These are phyloP conservation scores for Drosophila mauritiana DNA, from an alignment of 1,140 invertebrate species.

Conservation along the genomic window DNA sequence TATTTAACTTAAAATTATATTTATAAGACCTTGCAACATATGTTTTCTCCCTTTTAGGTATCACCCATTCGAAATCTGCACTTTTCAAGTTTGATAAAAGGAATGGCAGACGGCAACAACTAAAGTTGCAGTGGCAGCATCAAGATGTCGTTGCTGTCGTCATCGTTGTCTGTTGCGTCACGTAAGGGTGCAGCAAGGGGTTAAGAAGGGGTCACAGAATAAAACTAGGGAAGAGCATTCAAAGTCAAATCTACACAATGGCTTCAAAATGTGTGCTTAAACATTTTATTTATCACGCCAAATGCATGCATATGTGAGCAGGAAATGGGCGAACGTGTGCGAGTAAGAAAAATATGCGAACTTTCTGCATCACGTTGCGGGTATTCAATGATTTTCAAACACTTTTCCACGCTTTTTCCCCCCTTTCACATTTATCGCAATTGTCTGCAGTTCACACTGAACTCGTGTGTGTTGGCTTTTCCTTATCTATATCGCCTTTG, in stretches of 20 bases:
- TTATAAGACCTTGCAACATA: neutral
- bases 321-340: constrained; percentile 45
- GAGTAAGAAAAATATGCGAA: constrained; percentile 65
- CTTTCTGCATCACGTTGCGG: constrained; percentile 67
- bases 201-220: neutral
- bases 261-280: constrained; percentile 78
- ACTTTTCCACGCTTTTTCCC: constrained; percentile 22
- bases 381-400: constrained; percentile 72
- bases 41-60: neutral
- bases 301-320: constrained; percentile 60
- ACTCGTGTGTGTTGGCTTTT: constrained; percentile 12
- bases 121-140: constrained; percentile 33
- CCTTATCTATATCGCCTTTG: constrained; percentile 32
- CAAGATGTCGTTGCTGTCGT: constrained; percentile 43
- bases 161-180: constrained; percentile 51
- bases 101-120: constrained; percentile 40
- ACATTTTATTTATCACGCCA: constrained; percentile 81
- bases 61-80: neutral
- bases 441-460: constrained; percentile 64
- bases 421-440: constrained; percentile 64
- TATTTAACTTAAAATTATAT: neutral
- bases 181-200: constrained; percentile 31
- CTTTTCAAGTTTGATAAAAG: constrained; percentile 49
- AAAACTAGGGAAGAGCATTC: constrained; percentile 34
- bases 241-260: constrained; percentile 79